Conservation (phyloP, 2,888 invertebrate species). For the Mythimna ferrago region DNA sequence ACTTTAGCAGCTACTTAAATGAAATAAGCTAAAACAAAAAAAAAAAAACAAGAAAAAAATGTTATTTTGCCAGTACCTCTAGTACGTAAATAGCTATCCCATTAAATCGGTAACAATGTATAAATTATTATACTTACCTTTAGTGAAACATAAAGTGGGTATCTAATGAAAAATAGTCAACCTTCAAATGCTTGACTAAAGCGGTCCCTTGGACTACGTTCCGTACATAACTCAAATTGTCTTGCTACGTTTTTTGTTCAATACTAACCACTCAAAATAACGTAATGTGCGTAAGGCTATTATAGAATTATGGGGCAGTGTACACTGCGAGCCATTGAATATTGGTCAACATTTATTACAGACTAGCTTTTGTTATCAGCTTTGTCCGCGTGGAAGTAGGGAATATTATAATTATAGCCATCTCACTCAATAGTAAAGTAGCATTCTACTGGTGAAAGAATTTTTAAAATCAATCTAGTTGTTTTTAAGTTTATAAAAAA, state of each 20-base stretch:
- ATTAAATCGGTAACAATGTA: background rate
- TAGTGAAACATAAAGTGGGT: constrained; percentile 9
- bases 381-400: too few relatives aligned
- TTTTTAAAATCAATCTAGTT: too few relatives aligned
- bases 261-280: constrained; percentile 81
- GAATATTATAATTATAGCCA: too few relatives aligned
- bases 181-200: constrained; percentile 54
- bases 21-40: too few relatives aligned
- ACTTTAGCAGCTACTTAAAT: too few relatives aligned
- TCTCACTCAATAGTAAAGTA: too few relatives aligned
- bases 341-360: background rate
- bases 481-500: too few relatives aligned
- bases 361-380: too few relatives aligned
- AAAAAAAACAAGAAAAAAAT: background rate
- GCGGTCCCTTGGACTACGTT: constrained; percentile 59
- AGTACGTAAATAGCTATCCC: background rate
- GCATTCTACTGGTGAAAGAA: too few relatives aligned
- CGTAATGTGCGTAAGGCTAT: constrained; percentile 82
- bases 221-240: constrained; percentile 79
- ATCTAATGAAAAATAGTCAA: constrained; percentile 49
- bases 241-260: constrained; percentile 76
- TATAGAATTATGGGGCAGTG: constrained; percentile 66
- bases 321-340: constrained; percentile 60
- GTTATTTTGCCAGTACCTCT: background rate
- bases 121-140: constrained; percentile 2